Base-by-base conservation (phyloP, 2,797 vertebrate genomes). In the Argya squamiceps region DNA sequence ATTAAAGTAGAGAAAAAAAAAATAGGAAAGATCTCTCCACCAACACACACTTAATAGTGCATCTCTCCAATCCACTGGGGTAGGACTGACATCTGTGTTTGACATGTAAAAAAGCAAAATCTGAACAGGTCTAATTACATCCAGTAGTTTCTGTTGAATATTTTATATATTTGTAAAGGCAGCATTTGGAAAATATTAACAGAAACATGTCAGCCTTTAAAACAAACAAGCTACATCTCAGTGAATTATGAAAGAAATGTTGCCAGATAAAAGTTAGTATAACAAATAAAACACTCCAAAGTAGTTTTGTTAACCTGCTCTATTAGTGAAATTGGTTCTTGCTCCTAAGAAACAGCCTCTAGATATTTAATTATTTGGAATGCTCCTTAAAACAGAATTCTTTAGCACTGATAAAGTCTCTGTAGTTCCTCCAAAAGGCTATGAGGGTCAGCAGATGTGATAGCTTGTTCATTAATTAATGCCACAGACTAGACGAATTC, bases 351-450 rank as follows among this genome's bases (percentile, higher is more conserved):
- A 94, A 43, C 27, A 64, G 77, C 43, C 43, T 82, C 67, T 56
- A 85, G 90, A 87, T 96, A 94, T 44, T 53, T 68, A 56, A 29
- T 64, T 68, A 30, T 86, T 93, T 77, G 75, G 60, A 82, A 52
- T 12, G 55, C 68, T 69, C 67, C 84, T 44, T 93, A 71, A 81
- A 89, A 44, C 52, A 86, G 93, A 74, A 83, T 55, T 75, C 89
- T 97, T 96, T 43, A 96, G 80, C 74, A 59, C 23, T 3, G 1
- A 11, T 23, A 17, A 15, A 82, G 23, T 44, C 53, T 93, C 81
- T 93, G 77, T 74, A 96, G 89, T 49, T 86, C 58, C 71, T 87
- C 47, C 41, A 22, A 91, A 91, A 95, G 86, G 82, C 94, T 76
- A 9, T 24, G 52, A 32, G 87, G 89, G 94, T 79, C 93, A 93